Evolutionary conservation across 2,797 vertebrate species (phyloP).

Genomic region (Serranus cabrilla): DNA sequence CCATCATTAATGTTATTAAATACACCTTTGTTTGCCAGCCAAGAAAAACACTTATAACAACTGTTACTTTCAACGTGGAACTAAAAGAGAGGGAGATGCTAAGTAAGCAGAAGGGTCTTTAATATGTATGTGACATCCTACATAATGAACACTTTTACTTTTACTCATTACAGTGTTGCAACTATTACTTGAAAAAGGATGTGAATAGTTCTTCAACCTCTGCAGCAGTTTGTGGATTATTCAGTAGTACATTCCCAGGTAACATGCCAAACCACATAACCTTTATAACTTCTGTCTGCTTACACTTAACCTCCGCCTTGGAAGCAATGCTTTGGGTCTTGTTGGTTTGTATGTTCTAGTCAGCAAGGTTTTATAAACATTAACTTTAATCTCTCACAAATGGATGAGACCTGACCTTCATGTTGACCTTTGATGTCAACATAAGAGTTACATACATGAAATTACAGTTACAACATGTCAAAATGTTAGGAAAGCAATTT

Average conservation of each 20-base stretch:
- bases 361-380: not conserved
- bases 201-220: not conserved
- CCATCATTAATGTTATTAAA: too few species aligned
- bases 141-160: not conserved
- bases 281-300: slow-evolving; percentile 3
- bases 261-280: slow-evolving; percentile 1
- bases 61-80: too few species aligned
- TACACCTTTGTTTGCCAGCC: too few species aligned
- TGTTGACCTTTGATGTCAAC: slow-evolving; percentile 3
- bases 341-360: not conserved
- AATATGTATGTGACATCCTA: not conserved
- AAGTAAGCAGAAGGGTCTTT: not conserved
- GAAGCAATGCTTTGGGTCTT: not conserved
- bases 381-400: slow-evolving; percentile 8
- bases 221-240: not conserved
- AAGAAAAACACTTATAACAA: too few species aligned
- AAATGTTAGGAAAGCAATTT: too few species aligned
- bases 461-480: too few species aligned
- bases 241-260: slow-evolving; percentile 13
- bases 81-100: too few species aligned
- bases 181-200: not conserved
- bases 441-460: not conserved
- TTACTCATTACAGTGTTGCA: not conserved
- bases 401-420: not conserved
- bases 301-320: not conserved